phyloP scores from a whole-genome alignment of 2,888 invertebrate species.

The Resseliella maxima region DNA sequence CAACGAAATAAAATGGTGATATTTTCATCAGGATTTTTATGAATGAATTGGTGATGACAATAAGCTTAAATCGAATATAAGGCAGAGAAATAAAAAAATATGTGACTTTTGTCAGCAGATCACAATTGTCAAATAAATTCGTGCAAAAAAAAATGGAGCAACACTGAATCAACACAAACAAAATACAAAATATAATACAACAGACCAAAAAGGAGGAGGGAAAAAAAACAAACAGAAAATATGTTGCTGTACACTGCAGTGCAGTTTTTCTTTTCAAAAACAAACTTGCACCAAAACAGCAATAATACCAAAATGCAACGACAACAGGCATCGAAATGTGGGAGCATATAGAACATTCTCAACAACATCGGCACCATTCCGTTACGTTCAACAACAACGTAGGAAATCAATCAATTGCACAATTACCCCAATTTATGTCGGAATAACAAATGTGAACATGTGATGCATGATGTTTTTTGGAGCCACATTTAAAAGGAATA shows the following conservation, averaged over 20 bases:
- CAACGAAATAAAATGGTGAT: not conserved
- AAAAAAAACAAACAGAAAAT: not conserved
- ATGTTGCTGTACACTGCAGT: not conserved
- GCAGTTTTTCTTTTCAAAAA: not conserved
- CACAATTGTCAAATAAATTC: conserved; percentile 19
- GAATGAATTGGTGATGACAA: conserved; percentile 23
- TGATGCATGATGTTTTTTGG: conserved; percentile 25
- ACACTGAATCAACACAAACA: not conserved
- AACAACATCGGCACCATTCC: not conserved
- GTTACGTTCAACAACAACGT: not conserved
- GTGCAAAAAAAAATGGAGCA: conserved; percentile 20
- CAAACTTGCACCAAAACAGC: not conserved
- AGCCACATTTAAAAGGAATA: not conserved
- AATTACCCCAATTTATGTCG: conserved; percentile 46
- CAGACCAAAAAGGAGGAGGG: not conserved
- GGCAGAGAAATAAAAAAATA: not conserved
- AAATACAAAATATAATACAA: not conserved
- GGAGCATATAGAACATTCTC: too few species aligned
- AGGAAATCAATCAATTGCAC: conserved; percentile 54
- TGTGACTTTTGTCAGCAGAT: not conserved
- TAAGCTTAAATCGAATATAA: not conserved
- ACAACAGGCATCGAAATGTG: not conserved
- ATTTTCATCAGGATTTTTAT: not conserved
- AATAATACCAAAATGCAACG: not conserved
- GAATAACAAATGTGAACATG: conserved; percentile 48